phyloP scores from a whole-genome alignment of 2,113 vertebrate genomes.

The Cebidichthys violaceus region DNA sequence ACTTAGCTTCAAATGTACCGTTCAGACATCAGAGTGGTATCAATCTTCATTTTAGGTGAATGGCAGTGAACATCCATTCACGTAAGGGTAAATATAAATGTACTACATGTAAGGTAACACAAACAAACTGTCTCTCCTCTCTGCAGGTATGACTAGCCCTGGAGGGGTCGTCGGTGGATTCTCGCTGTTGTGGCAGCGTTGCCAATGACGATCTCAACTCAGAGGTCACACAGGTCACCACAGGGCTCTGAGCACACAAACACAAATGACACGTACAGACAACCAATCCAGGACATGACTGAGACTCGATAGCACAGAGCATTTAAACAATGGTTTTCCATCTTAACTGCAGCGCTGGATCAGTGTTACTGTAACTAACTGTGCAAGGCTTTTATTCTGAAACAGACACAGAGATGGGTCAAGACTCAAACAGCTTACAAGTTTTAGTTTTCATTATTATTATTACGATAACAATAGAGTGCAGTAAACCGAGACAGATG shows the following conservation, averaged over 20 bases:
- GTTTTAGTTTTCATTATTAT: neutral
- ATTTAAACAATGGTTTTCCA: neutral
- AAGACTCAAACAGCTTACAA: neutral
- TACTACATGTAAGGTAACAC: neutral
- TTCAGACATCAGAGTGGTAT: neutral
- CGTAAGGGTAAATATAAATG: too few relatives aligned
- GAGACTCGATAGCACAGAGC: constrained; percentile 6
- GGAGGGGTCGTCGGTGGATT: constrained; percentile 90
- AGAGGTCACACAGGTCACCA: constrained; percentile 87
- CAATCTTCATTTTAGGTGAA: neutral
- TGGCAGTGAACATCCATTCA: neutral
- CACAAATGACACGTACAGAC: neutral
- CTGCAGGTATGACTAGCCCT: constrained; percentile 95
- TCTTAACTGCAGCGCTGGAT: constrained; percentile 19
- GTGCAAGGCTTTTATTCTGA: constrained; percentile 24
- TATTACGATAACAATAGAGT: neutral
- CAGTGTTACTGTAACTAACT: neutral
- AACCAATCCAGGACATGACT: neutral
- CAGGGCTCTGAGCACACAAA: constrained; percentile 72
- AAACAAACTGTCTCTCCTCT: neutral
- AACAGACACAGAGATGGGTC: neutral
- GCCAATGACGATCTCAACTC: constrained; percentile 87
- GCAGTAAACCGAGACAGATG: neutral
- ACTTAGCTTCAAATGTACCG: neutral
- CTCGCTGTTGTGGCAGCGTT: constrained; percentile 65